Conservation (phyloP, 2,888 invertebrate species). For the Leptura quadrifasciata region DNA sequence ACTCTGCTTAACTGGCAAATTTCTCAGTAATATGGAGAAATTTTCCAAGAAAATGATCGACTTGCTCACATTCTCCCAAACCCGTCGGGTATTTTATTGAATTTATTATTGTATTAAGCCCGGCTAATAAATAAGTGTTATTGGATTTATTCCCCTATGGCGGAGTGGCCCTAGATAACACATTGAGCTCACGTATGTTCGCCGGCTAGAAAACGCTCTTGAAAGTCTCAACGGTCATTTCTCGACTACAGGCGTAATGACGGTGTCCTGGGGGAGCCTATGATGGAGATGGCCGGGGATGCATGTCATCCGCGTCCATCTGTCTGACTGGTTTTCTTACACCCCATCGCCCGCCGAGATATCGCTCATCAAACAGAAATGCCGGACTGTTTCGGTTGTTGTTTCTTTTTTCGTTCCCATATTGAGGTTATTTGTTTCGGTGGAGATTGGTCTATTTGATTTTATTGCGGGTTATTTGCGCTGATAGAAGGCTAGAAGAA, state of each 20-base stretch:
- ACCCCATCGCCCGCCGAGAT: constrained; percentile 43
- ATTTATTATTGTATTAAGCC: constrained; percentile 55
- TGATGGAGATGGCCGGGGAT: constrained; percentile 60
- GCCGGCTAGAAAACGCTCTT: constrained; percentile 42
- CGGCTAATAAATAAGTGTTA: constrained; percentile 56
- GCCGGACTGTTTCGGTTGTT: constrained; percentile 17
- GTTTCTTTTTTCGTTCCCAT: constrained; percentile 45
- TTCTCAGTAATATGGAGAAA: not conserved
- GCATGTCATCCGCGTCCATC: constrained; percentile 57
- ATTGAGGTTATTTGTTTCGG: constrained; percentile 46
- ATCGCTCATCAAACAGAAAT: constrained; percentile 33
- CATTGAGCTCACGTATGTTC: constrained; percentile 53
- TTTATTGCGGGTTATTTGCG: constrained; percentile 30
- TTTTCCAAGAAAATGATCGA: not conserved
- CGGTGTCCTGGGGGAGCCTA: constrained; percentile 52
- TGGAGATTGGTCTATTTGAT: constrained; percentile 41
- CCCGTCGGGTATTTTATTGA: constrained; percentile 40
- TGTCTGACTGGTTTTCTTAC: constrained; percentile 50
- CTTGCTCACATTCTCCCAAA: not conserved
- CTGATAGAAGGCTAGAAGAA: not conserved
- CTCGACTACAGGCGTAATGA: constrained; percentile 58
- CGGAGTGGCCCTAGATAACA: constrained; percentile 44
- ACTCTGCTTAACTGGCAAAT: no score
- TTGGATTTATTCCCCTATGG: constrained; percentile 52
- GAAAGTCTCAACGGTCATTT: constrained; percentile 54